These are phyloP conservation scores for Zoroaster sp. DNA, from an alignment of 53 echinoderm and acorn worm species.

Conservation along the genomic window DNA sequence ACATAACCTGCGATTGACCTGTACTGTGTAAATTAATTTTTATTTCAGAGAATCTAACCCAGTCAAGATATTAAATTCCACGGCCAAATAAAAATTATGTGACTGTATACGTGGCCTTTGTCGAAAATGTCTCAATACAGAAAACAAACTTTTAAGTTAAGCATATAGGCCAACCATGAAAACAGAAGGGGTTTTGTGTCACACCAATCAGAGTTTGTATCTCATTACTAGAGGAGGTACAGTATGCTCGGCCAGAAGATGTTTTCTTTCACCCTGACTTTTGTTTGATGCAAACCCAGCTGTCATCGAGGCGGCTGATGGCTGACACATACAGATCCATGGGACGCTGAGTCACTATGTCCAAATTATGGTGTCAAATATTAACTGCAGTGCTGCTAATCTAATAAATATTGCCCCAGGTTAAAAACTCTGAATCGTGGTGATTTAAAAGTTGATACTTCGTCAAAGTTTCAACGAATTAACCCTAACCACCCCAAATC, in stretches of 20 bases:
- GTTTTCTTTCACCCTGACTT: not conserved
- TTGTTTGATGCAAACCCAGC: conserved; percentile 3
- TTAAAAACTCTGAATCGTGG: not conserved
- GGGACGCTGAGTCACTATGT: conserved; percentile 23
- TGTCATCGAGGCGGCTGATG: not conserved
- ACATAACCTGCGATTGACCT: too few relatives aligned
- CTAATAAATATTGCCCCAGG: conserved; percentile 8
- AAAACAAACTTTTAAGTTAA: too few relatives aligned
- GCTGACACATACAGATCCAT: conserved; percentile 18
- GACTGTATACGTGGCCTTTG: too few relatives aligned
- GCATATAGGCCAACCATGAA: too few relatives aligned
- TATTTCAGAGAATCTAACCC: too few relatives aligned
- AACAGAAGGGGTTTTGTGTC: not conserved
- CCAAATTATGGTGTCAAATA: conserved; percentile 32
- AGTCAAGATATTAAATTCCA: too few relatives aligned
- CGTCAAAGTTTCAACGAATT: not conserved
- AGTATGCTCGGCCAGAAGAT: not conserved
- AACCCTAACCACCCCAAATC: too few relatives aligned
- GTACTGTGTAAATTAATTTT: too few relatives aligned
- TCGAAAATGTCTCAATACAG: too few relatives aligned
- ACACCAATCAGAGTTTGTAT: not conserved
- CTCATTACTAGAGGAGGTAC: not conserved
- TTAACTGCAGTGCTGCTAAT: not conserved
- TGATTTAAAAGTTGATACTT: not conserved
- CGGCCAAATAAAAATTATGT: too few relatives aligned